Evolutionary conservation across 2,797 vertebrate genomes (phyloP).

Genomic region (Arnoldichthys spilopterus): DNA sequence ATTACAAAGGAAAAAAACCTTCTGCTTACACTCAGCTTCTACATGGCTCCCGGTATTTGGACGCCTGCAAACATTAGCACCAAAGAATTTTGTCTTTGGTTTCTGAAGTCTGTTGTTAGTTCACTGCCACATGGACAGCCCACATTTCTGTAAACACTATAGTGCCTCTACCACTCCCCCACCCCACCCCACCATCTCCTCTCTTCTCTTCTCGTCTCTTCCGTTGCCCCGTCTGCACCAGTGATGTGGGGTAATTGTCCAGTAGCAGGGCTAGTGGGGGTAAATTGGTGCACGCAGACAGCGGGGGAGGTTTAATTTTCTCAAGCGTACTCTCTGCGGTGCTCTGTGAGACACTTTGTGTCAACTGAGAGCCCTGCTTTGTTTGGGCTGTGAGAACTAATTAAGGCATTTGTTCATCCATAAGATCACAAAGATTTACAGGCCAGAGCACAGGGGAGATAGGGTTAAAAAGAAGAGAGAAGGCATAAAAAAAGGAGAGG

Average conservation of each 20-base stretch:
- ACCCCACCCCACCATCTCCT: constrained; percentile 59
- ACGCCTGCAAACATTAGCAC: constrained; percentile 43
- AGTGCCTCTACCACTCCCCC: constrained; percentile 59
- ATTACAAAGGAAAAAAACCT: constrained; percentile 8
- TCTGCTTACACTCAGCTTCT: constrained; percentile 1
- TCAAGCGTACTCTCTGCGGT: constrained; percentile 75
- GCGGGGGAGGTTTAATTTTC: constrained; percentile 80
- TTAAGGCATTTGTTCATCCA: constrained; percentile 78
- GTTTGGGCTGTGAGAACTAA: constrained; percentile 79
- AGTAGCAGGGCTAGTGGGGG: constrained; percentile 70
- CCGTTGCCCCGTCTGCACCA: constrained; percentile 47
- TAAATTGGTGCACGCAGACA: constrained; percentile 78
- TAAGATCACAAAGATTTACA: constrained; percentile 49
- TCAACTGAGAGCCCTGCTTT: constrained; percentile 78
- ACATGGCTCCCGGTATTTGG: constrained; percentile 35
- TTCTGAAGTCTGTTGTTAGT: constrained; percentile 72
- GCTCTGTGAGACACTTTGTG: constrained; percentile 83
- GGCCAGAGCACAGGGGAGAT: constrained; percentile 30
- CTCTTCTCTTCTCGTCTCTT: constrained; percentile 64
- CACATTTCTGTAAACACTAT: constrained; percentile 74
- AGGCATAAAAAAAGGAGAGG: background rate
- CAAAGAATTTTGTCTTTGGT: constrained; percentile 60
- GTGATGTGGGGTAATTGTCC: constrained; percentile 57
- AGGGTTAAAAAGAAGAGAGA: constrained; percentile 14
- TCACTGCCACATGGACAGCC: constrained; percentile 66